These are phyloP conservation scores for Edolisoma coerulescens DNA, from an alignment of 2,113 vertebrate genomes.

Conservation along the genomic window DNA sequence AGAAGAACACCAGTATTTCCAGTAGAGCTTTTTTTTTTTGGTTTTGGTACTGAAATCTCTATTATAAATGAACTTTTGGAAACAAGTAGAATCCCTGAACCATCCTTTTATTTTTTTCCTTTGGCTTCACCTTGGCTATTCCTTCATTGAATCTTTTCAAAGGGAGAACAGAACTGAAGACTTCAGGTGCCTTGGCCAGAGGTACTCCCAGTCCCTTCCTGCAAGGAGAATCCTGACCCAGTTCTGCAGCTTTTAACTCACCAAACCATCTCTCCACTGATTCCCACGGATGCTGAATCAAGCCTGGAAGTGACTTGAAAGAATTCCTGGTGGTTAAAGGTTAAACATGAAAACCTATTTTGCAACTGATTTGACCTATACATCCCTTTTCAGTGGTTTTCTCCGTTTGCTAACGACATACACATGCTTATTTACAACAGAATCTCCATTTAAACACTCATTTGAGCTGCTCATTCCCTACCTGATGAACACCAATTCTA, in stretches of 20 bases:
- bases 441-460: not conserved
- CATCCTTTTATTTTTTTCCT: not conserved
- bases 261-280: not conserved
- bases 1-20: not conserved
- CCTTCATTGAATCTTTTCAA: not conserved
- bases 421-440: not conserved
- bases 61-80: conserved; percentile 4
- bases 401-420: not conserved
- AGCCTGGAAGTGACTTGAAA: not conserved
- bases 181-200: not conserved
- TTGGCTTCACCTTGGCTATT: not conserved
- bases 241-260: not conserved
- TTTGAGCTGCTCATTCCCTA: not conserved
- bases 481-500: not conserved
- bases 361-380: conserved; percentile 36
- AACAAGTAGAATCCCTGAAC: not conserved
- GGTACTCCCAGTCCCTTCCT: not conserved
- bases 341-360: not conserved
- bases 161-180: not conserved
- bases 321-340: not conserved
- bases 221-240: not conserved
- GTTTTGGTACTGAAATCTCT: not conserved
- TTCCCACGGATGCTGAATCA: not conserved
- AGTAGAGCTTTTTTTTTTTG: not conserved
- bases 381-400: not conserved